phyloP scores from a whole-genome alignment of 2,888 invertebrate species.

The Dicyrtoma fusca region DNA sequence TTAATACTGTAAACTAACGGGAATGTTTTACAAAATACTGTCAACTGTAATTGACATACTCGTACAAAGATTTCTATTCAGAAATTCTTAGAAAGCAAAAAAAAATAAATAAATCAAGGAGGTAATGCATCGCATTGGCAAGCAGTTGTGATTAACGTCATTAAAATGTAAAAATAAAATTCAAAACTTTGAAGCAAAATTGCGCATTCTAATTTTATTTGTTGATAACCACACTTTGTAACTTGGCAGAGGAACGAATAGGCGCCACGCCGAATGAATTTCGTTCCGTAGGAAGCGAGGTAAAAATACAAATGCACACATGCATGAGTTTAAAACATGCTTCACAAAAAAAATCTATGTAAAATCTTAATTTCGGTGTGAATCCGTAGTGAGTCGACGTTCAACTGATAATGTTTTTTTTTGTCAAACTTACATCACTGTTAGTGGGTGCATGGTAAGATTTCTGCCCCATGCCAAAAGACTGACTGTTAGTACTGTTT shows the following conservation, averaged over 20 bases:
- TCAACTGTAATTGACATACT: neutral
- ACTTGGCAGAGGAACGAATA: conserved; percentile 18
- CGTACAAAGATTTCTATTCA: neutral
- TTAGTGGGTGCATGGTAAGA: conserved; percentile 41
- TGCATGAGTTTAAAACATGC: conserved; percentile 19
- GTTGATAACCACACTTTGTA: conserved; percentile 11
- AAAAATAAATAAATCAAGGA: neutral
- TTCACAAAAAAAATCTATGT: neutral
- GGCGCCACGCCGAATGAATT: conserved; percentile 24
- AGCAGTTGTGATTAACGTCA: conserved; percentile 7
- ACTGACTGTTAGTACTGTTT: conserved; percentile 45
- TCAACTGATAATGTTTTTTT: neutral
- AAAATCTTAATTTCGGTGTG: no score
- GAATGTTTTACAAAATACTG: neutral
- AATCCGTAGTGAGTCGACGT: neutral
- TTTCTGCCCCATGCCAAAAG: conserved; percentile 45
- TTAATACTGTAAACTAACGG: no score
- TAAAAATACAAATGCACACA: conserved; percentile 31
- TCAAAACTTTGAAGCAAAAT: conserved; percentile 11
- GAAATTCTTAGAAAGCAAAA: neutral
- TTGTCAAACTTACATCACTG: conserved; percentile 48
- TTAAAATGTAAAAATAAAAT: conserved; percentile 15
- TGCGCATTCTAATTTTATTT: neutral
- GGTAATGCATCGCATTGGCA: neutral
- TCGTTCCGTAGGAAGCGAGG: conserved; percentile 20